phyloP scores from a whole-genome alignment of 2,797 vertebrate genomes.

The Sciurus carolinensis region DNA sequence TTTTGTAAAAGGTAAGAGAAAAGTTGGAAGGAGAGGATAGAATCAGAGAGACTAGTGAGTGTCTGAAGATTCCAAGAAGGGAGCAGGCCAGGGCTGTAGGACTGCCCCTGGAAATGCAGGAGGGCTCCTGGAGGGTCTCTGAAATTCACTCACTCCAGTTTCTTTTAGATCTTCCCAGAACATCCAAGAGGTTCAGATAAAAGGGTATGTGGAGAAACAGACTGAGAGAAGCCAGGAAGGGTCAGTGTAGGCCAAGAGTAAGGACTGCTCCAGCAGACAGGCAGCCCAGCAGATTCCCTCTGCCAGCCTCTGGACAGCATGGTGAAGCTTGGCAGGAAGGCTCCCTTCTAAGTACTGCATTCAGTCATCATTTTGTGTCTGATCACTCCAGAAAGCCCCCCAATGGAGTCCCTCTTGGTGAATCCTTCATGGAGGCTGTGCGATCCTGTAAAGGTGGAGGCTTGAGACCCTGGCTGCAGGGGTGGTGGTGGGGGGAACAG shows the following conservation, averaged over 20 bases:
- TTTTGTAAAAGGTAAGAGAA: neutral
- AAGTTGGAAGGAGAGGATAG: neutral
- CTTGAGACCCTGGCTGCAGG: neutral
- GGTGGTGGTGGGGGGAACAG: no score
- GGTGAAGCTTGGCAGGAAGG: neutral
- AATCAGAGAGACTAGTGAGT: neutral
- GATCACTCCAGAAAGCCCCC: neutral
- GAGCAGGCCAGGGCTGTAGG: neutral
- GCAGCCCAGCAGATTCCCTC: accelerated
- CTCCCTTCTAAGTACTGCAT: accelerated
- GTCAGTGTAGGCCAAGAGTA: neutral
- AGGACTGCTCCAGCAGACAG: neutral
- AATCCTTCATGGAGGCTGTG: neutral
- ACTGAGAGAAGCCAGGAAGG: neutral
- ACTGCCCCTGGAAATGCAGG: neutral
- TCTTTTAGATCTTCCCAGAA: neutral
- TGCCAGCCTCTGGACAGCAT: accelerated
- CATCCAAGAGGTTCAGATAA: neutral
- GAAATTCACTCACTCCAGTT: neutral
- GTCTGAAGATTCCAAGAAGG: neutral
- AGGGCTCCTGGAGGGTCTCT: neutral
- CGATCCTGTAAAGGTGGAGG: no score
- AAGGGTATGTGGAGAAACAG: neutral
- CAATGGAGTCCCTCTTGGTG: neutral
- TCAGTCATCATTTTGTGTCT: neutral